phyloP scores from a whole-genome alignment of 2,888 invertebrate genomes.

The Rhodophaea formosa region DNA sequence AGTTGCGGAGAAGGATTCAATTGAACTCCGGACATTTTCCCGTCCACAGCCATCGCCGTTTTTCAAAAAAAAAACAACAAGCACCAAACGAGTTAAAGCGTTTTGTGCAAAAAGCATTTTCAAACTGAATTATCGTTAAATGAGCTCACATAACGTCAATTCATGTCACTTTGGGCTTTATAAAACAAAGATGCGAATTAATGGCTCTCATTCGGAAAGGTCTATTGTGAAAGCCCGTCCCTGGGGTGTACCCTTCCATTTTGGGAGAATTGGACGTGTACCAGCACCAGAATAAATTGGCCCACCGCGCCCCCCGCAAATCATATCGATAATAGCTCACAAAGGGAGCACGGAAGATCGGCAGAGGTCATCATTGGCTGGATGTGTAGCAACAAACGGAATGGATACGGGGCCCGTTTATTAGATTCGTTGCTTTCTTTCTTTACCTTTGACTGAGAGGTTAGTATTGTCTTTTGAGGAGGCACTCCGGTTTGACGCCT shows the following conservation, averaged over 20 bases:
- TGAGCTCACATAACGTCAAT: constrained; percentile 69
- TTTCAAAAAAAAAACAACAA: constrained; percentile 27
- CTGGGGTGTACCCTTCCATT: constrained; percentile 76
- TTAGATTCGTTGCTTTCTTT: constrained; percentile 77
- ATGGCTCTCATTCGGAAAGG: constrained; percentile 75
- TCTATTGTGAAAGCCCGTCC: constrained; percentile 74
- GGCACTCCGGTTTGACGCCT: constrained; percentile 59
- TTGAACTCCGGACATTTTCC: neutral
- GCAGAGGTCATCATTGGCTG: constrained; percentile 54
- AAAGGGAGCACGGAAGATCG: constrained; percentile 42
- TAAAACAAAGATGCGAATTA: constrained; percentile 80
- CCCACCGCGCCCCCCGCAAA: constrained; percentile 47
- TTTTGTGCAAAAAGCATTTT: constrained; percentile 46
- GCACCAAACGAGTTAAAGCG: constrained; percentile 36
- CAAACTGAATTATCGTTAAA: constrained; percentile 63
- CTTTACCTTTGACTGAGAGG: constrained; percentile 73
- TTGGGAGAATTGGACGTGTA: constrained; percentile 72
- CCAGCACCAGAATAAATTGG: constrained; percentile 58
- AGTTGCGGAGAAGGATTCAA: neutral
- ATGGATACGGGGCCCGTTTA: constrained; percentile 73
- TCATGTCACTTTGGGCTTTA: constrained; percentile 72
- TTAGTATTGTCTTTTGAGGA: constrained; percentile 70
- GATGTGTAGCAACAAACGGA: constrained; percentile 68
- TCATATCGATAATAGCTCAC: constrained; percentile 54
- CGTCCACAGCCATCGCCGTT: neutral